These are phyloP conservation scores for Cinara cedri DNA, from an alignment of 2,888 invertebrate species.

Conservation along the genomic window DNA sequence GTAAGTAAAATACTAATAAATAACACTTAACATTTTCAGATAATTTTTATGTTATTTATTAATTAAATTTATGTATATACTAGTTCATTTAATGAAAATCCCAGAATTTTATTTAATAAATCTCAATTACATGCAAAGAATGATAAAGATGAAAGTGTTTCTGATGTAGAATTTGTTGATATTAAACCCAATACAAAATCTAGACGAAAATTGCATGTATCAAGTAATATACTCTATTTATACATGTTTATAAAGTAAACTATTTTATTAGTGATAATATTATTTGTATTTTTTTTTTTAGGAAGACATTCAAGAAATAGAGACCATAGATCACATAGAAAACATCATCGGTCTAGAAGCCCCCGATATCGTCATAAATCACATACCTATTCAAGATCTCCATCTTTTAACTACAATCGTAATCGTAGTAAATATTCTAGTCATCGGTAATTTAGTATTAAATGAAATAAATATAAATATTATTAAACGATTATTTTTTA, in stretches of 20 bases:
- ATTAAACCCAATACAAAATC: slow-evolving; percentile 35
- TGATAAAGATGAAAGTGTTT: slow-evolving; percentile 54
- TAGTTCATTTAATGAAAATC: slow-evolving; percentile 58
- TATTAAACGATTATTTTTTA: not conserved
- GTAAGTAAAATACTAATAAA: slow-evolving; percentile 31
- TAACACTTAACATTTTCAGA: too few relatives aligned
- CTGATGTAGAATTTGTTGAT: slow-evolving; percentile 51
- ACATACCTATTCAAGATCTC: slow-evolving; percentile 27
- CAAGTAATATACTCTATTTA: slow-evolving; percentile 37
- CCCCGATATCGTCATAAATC: slow-evolving; percentile 30
- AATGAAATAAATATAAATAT: not conserved
- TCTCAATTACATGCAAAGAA: slow-evolving; percentile 57
- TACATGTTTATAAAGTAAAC: not conserved
- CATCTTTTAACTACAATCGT: slow-evolving; percentile 14
- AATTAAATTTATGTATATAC: too few relatives aligned
- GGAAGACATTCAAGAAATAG: slow-evolving; percentile 27
- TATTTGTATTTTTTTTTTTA: not conserved
- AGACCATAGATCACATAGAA: slow-evolving; percentile 29
- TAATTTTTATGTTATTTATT: not conserved
- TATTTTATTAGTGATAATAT: not conserved
- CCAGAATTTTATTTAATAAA: slow-evolving; percentile 56
- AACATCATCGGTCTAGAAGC: slow-evolving; percentile 28
- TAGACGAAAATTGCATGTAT: not conserved
- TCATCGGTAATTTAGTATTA: slow-evolving; percentile 24
- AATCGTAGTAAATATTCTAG: slow-evolving; percentile 48